Evolutionary conservation across 1,140 invertebrate species (phyloP).

Genomic region (Zelostemma sp.): DNA sequence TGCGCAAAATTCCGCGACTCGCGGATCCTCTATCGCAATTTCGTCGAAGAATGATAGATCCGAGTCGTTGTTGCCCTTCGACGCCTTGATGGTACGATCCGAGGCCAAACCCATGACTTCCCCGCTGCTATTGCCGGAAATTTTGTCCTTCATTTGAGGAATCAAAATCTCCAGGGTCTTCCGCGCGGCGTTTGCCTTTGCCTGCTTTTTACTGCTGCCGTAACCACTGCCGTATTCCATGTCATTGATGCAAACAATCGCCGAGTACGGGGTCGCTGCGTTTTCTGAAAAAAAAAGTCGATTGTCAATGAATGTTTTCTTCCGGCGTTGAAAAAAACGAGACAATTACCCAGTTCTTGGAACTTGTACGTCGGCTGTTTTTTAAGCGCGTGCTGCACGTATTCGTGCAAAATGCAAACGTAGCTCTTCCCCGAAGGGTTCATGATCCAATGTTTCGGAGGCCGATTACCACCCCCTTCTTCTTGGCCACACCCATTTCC

Average conservation of each 20-base stretch:
- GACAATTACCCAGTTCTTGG: slow-evolving; percentile 83
- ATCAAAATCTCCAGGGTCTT: slow-evolving; percentile 93
- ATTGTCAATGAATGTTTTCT: not conserved
- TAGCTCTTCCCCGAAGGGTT: slow-evolving; percentile 94
- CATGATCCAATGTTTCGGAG: slow-evolving; percentile 89
- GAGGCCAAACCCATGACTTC: slow-evolving; percentile 69
- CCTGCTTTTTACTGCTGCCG: slow-evolving; percentile 95
- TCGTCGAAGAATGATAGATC: slow-evolving; percentile 90
- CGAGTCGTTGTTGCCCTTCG: slow-evolving; percentile 63
- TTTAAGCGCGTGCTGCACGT: slow-evolving; percentile 93
- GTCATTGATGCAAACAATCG: slow-evolving; percentile 91
- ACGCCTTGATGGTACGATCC: slow-evolving; percentile 63
- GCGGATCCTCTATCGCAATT: slow-evolving; percentile 92
- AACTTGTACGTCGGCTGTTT: slow-evolving; percentile 94
- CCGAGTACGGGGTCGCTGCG: slow-evolving; percentile 92
- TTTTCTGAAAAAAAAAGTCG: slow-evolving; percentile 76
- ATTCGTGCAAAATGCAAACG: slow-evolving; percentile 97
- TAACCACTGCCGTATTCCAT: slow-evolving; percentile 93
- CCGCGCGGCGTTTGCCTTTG: slow-evolving; percentile 92
- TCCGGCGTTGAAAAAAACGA: not conserved
- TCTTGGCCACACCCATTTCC: slow-evolving; percentile 60
- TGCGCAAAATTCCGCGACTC: slow-evolving; percentile 93
- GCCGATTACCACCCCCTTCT: slow-evolving; percentile 62
- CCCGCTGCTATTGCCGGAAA: slow-evolving; percentile 72
- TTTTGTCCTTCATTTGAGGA: slow-evolving; percentile 90